Conservation (phyloP, 2,888 invertebrate genomes). For the Polyploca ridens region DNA sequence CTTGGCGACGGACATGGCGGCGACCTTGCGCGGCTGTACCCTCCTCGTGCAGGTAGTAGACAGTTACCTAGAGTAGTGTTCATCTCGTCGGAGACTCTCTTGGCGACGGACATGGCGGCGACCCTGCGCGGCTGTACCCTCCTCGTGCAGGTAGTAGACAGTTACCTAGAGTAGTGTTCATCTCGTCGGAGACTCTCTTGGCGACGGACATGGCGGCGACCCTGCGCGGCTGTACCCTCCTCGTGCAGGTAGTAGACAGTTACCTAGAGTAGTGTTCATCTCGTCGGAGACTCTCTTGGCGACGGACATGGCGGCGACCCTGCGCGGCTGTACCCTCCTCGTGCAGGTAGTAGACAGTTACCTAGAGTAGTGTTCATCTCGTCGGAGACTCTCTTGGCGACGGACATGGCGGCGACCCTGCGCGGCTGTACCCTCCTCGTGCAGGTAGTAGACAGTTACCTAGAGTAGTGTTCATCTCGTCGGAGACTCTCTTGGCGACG, state of each 20-base stretch:
- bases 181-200: slow-evolving; percentile 99
- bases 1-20: slow-evolving; percentile 99
- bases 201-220: slow-evolving; percentile 99
- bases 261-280: slow-evolving; percentile 94
- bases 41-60: no score
- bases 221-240: slow-evolving; percentile 97
- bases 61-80: slow-evolving; percentile 90
- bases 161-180: slow-evolving; percentile 92
- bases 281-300: slow-evolving; percentile 99
- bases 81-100: slow-evolving; percentile 99
- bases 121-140: slow-evolving; percentile 98
- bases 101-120: slow-evolving; percentile 99
- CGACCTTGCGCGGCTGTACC: slow-evolving; percentile 97
- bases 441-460: slow-evolving; percentile 95
- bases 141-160: slow-evolving; percentile 99
- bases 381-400: slow-evolving; percentile 99
- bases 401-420: slow-evolving; percentile 98
- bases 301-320: slow-evolving; percentile 99
- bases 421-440: slow-evolving; percentile 99
- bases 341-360: slow-evolving; percentile 94
- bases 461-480: slow-evolving; percentile 96
- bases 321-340: slow-evolving; percentile 99
- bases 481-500: slow-evolving; percentile 99
- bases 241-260: slow-evolving; percentile 97
- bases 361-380: slow-evolving; percentile 97